A percentile compares a stretch with the other conserved stretches of the same genome.
These are phyloP conservation scores for Caenorhabditis briggsae DNA, from an alignment of 1,140 invertebrate genomes.

Conservation along the genomic window DNA sequence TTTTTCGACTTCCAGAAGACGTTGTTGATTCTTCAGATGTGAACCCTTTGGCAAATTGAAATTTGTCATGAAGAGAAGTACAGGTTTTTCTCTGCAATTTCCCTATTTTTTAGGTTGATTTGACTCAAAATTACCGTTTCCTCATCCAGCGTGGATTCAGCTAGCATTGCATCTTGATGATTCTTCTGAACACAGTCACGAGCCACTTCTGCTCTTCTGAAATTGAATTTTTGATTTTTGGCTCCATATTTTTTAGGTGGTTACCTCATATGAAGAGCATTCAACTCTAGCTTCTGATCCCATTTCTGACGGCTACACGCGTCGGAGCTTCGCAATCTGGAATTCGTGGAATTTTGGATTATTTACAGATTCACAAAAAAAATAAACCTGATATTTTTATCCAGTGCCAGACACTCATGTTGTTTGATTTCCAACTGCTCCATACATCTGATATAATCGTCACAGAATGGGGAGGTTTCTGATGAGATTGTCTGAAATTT, in stretches of 20 bases:
- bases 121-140: background rate
- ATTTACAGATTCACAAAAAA: too few relatives aligned
- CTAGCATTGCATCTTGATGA: background rate
- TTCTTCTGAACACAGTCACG: constrained; percentile 60
- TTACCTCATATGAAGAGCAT: constrained; percentile 57
- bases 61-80: constrained; percentile 44
- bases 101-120: background rate
- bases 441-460: constrained; percentile 60
- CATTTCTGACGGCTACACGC: constrained; percentile 50
- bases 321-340: constrained; percentile 26
- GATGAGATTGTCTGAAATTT: constrained; percentile 18
- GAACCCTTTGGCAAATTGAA: constrained; percentile 30
- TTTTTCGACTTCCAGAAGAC: constrained; percentile 10
- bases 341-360: background rate
- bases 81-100: constrained; percentile 25
- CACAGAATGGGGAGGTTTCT: constrained; percentile 42
- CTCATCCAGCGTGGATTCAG: constrained; percentile 27
- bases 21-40: background rate
- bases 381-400: constrained; percentile 46
- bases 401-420: constrained; percentile 55
- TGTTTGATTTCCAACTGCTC: constrained; percentile 58
- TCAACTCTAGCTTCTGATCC: constrained; percentile 60
- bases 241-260: too few relatives aligned
- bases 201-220: constrained; percentile 56
- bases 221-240: background rate